Conservation (phyloP, 2,797 vertebrate genomes). For the Danio kyathit region DNA sequence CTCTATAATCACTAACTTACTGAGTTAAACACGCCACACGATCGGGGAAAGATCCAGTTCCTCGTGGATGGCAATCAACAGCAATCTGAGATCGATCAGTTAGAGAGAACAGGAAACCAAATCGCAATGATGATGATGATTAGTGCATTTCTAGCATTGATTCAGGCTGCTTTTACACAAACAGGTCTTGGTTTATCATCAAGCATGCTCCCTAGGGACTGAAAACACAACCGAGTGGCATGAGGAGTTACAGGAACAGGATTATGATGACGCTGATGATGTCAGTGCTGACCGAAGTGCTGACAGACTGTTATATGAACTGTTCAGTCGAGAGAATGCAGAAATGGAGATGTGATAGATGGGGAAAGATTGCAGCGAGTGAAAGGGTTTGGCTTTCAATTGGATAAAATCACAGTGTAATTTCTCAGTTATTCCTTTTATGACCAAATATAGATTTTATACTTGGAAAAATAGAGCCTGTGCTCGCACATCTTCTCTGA, state of each 20-base stretch:
- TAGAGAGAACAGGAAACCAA: slow-evolving; percentile 30
- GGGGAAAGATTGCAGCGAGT: background rate
- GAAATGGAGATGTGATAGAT: slow-evolving; percentile 28
- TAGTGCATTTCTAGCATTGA: slow-evolving; percentile 26
- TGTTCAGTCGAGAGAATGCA: background rate
- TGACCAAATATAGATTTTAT: background rate
- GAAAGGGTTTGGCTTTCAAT: slow-evolving; percentile 12
- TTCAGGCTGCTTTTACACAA: slow-evolving; percentile 11
- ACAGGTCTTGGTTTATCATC: slow-evolving; percentile 1
- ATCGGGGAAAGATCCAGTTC: slow-evolving; percentile 22
- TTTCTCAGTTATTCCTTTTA: background rate
- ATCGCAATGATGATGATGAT: slow-evolving; percentile 21
- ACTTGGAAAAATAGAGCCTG: background rate
- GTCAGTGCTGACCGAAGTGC: slow-evolving; percentile 34
- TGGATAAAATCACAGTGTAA: background rate
- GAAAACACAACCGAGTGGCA: slow-evolving; percentile 20
- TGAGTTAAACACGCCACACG: slow-evolving; percentile 4
- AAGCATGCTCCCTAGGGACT: slow-evolving; percentile 9
- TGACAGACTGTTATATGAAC: slow-evolving; percentile 25
- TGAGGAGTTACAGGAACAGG: background rate
- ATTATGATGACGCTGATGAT: slow-evolving; percentile 26
- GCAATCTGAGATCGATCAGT: slow-evolving; percentile 42
- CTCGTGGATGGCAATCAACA: slow-evolving; percentile 6
- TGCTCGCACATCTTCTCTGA: background rate
- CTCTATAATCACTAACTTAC: slow-evolving; percentile 18